Base-by-base conservation (phyloP, 2,888 invertebrate genomes). In the Rhodophaea formosa region DNA sequence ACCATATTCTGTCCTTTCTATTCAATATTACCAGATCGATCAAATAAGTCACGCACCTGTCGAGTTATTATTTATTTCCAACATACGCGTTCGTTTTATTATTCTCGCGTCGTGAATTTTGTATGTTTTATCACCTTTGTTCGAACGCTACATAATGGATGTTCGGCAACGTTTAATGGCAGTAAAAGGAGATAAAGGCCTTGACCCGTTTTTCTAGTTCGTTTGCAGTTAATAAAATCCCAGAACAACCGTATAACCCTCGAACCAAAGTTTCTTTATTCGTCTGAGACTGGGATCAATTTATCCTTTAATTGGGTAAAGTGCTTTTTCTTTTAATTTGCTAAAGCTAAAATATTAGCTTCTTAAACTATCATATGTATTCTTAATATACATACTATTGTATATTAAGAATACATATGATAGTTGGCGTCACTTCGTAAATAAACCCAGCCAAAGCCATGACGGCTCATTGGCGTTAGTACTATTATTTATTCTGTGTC, bases 121-220 rank as follows among this genome's bases (percentile, higher is more conserved):
- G 23, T 55, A 29, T 32, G 16, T 47, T 54, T 56, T 47, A 49
- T 42, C 43, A 47, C 39, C 46, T 29, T 56, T 56, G 39, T 49
- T 56, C 42, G n/a, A 23, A 15, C 1, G 14, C 10, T 49, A 56
- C 29, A 42, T 42, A 47, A 49, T 49, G 23, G 42, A 56, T 35
- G 14, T 39, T 29, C 17, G 30, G 56, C 16, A 39, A 53, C 51
- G 52, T 35, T 16, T 43, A 60, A 46, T 44, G 45, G 51, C 46
- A 39, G 47, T 39, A 45, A 56, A 44, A 53, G n/a, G 46, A 59
- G 55, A 61, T 47, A 44, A 44, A 53, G 46, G 49, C 62, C 62
- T 60, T 60, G 57, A 62, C 62, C 60, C 42, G 56, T 10, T 63
- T 61, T 57, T 15, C 8, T 51, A 16, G 35, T 54, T 1, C 44